A percentile compares a stretch with the other conserved stretches of the same genome.
Evolutionary conservation across 2,113 vertebrate species (phyloP).

Genomic region (Orycteropus afer): DNA sequence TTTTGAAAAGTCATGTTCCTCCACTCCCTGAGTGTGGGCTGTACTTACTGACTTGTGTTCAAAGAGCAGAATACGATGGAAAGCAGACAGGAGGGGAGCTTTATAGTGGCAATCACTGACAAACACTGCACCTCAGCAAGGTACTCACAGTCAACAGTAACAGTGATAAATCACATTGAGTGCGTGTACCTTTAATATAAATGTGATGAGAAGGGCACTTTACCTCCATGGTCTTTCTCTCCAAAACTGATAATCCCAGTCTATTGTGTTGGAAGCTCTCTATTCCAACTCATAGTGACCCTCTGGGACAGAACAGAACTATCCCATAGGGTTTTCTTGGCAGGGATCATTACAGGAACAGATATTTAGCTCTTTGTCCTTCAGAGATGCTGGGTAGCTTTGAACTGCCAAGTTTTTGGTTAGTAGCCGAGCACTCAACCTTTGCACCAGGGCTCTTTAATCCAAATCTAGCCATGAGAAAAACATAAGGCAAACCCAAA

Average conservation of each 20-base stretch:
- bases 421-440: no score
- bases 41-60: not conserved
- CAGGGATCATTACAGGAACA: no score
- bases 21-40: not conserved
- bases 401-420: no score
- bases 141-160: not conserved
- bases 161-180: not conserved
- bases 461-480: not conserved
- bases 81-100: not conserved
- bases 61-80: not conserved
- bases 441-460: not conserved
- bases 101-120: not conserved
- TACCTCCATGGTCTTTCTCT: not conserved
- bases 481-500: not conserved
- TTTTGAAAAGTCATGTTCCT: not conserved
- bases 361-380: no score
- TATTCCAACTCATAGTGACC: no score
- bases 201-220: not conserved
- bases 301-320: no score
- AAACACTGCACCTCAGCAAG: not conserved
- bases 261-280: no score
- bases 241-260: not conserved
- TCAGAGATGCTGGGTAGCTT: no score
- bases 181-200: accelerated
- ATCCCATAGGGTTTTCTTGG: no score